phyloP scores from a whole-genome alignment of 2,113 vertebrate species.

The Pitta sordida region DNA sequence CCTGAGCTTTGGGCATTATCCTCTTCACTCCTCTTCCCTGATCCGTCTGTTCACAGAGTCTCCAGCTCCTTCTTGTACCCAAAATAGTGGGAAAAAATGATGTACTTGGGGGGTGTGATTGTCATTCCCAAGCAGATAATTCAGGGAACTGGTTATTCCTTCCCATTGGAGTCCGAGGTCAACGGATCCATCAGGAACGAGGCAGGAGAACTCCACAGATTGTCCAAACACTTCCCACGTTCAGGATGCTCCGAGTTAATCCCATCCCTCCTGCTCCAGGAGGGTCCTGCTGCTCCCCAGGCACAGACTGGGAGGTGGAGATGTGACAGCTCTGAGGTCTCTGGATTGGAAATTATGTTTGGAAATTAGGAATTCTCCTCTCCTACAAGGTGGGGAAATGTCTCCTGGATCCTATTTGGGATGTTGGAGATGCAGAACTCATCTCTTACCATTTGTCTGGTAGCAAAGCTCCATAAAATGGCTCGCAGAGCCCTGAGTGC shows the following conservation, averaged over 20 bases:
- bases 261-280: neutral
- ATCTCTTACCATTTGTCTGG: neutral
- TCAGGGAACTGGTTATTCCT: neutral
- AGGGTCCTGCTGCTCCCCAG: neutral
- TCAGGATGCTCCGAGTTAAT: neutral
- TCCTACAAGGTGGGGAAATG: accelerated
- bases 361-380: neutral
- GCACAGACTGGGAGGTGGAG: neutral
- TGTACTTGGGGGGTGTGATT: accelerated
- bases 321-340: neutral
- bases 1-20: neutral
- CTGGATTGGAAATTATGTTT: neutral
- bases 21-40: neutral
- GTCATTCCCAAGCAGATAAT: neutral
- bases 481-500: neutral
- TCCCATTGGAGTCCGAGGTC: neutral
- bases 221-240: neutral
- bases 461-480: neutral
- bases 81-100: neutral
- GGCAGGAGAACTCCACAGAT: neutral
- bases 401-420: neutral
- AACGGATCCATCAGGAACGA: neutral
- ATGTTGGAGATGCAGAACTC: neutral
- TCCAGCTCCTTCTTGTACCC: neutral
- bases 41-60: neutral